Percentiles rank a stretch among this genome's conserved stretches.
phyloP scores from a whole-genome alignment of 37 sponge, comb jelly and placozoan genomes.

The Diacarnus erythraeanus region DNA sequence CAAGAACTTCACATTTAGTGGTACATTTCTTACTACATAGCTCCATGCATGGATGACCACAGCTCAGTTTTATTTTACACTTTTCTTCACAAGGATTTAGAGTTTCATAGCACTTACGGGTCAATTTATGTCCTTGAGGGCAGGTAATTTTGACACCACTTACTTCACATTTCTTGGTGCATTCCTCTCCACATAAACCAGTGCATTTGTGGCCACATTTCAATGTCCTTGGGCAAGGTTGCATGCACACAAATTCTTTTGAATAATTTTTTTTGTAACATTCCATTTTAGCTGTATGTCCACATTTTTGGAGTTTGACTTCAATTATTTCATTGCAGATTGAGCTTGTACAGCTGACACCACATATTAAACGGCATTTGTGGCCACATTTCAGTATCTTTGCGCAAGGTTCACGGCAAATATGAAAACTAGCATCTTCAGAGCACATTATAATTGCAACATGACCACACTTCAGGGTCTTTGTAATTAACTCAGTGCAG shows the following conservation, averaged over 20 bases:
- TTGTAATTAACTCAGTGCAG: slow-evolving; percentile 1
- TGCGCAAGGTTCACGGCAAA: slow-evolving; percentile 50
- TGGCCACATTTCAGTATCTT: slow-evolving; percentile 44
- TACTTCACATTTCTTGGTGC: not conserved
- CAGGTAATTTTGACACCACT: not conserved
- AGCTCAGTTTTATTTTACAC: not conserved
- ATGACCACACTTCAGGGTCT: slow-evolving; percentile 8
- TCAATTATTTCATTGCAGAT: slow-evolving; percentile 4
- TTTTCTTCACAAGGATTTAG: not conserved
- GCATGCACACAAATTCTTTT: too few species aligned
- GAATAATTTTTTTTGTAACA: not conserved
- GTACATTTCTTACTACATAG: not conserved
- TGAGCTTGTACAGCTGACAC: slow-evolving; percentile 29
- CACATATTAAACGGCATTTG: slow-evolving; percentile 52
- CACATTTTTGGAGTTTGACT: slow-evolving; percentile 38
- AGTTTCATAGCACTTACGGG: not conserved
- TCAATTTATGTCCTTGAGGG: not conserved
- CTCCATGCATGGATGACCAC: not conserved
- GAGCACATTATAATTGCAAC: not conserved
- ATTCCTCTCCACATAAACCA: not conserved
- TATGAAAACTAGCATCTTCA: not conserved
- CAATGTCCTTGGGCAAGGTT: not conserved
- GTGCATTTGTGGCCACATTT: not conserved
- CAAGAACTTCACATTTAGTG: not conserved
- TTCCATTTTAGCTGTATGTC: slow-evolving; percentile 29